phyloP scores from a whole-genome alignment of 92 coral and sea anemone species.

The Siderastrea radians region DNA sequence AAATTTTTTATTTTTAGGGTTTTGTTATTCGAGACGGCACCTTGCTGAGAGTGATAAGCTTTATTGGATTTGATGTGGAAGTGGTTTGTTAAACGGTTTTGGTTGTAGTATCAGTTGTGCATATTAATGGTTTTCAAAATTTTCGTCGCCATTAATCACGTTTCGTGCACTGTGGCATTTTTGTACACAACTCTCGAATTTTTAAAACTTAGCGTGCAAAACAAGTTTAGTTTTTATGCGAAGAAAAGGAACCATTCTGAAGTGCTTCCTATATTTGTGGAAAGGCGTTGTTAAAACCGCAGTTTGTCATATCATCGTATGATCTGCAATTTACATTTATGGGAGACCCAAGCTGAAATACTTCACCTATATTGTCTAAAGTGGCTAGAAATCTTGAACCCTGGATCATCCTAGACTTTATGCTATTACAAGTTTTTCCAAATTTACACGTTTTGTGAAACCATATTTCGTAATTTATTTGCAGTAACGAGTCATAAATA shows the following conservation, averaged over 20 bases:
- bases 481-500: too few relatives aligned
- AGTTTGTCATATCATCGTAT: background rate
- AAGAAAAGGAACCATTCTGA: background rate
- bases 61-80: background rate
- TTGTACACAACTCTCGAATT: background rate
- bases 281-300: constrained; percentile 21
- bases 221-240: background rate
- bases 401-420: background rate
- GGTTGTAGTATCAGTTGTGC: background rate
- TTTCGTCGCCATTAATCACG: background rate
- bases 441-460: background rate
- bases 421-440: background rate
- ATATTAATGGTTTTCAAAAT: background rate
- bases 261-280: background rate
- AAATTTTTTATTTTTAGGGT: background rate
- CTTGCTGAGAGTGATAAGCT: constrained; percentile 9
- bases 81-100: background rate
- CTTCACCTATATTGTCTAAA: background rate
- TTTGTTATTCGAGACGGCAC: background rate
- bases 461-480: too few relatives aligned
- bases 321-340: background rate
- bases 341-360: background rate
- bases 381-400: background rate
- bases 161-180: background rate
- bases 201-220: background rate